Evolutionary conservation across 2,113 vertebrate species (phyloP).

Genomic region (Addax nasomaculatus): DNA sequence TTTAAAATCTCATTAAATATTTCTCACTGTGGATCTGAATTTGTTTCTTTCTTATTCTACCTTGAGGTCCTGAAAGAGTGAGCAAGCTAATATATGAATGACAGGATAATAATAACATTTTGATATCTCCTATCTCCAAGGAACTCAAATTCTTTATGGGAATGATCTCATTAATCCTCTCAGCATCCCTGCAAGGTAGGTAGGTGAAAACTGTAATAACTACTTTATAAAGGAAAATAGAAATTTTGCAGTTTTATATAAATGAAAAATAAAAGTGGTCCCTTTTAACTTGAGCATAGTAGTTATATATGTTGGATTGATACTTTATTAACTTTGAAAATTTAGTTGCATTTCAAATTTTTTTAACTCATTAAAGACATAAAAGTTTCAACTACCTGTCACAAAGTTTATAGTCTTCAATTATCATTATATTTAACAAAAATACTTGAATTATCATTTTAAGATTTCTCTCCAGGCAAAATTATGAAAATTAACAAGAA

Average conservation of each 20-base stretch:
- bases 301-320: not conserved
- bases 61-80: conserved; percentile 51
- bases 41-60: conserved; percentile 62
- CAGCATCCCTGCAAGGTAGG: conserved; percentile 33
- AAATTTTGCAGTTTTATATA: conserved; percentile 10
- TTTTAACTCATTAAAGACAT: not conserved
- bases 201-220: conserved; percentile 40
- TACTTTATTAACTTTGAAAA: not conserved
- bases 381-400: not conserved
- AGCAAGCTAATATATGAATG: conserved; percentile 61
- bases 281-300: not conserved
- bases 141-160: conserved; percentile 46
- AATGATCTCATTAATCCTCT: conserved; percentile 61
- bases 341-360: not conserved
- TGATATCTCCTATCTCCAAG: conserved; percentile 47
- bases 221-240: conserved; percentile 53
- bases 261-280: conserved; percentile 8
- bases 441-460: not conserved
- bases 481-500: not conserved
- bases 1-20: conserved; percentile 60
- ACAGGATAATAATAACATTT: conserved; percentile 62
- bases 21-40: conserved; percentile 53
- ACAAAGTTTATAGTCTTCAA: not conserved
- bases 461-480: not conserved
- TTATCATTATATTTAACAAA: not conserved